phyloP scores from a whole-genome alignment of 2,113 vertebrate species.

The Silurus asotus region DNA sequence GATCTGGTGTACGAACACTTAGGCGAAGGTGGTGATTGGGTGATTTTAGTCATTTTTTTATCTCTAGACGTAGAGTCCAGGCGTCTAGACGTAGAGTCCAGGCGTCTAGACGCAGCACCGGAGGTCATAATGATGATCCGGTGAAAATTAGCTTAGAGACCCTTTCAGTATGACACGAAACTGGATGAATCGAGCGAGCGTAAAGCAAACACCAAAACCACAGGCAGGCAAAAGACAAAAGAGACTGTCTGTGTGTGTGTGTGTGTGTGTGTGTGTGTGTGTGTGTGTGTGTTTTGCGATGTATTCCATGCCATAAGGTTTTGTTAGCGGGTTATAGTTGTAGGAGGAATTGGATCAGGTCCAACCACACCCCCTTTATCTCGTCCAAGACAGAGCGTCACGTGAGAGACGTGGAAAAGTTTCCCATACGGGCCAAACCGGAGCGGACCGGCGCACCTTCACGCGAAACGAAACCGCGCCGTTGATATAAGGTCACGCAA shows the following conservation, averaged over 20 bases:
- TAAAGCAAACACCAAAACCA: neutral
- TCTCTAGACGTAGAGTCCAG: too few species aligned
- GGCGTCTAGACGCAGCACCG: too few species aligned
- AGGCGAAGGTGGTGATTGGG: too few species aligned
- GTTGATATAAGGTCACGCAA: too few species aligned
- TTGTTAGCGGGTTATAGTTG: neutral
- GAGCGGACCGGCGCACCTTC: neutral
- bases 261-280: neutral
- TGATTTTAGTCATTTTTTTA: too few species aligned
- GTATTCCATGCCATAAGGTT: neutral
- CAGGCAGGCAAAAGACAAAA: neutral
- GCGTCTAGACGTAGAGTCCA: too few species aligned
- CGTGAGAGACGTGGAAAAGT: neutral
- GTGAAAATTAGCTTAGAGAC: neutral
- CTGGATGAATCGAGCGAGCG: neutral
- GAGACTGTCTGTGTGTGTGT: neutral
- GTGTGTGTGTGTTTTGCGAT: neutral
- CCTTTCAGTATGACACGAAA: too few species aligned
- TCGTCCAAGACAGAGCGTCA: too few species aligned
- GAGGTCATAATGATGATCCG: neutral
- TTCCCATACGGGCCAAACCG: neutral
- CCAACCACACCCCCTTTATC: neutral
- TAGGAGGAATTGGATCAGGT: neutral
- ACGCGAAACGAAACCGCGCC: neutral
- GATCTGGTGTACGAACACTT: too few species aligned